Base-by-base conservation (phyloP, 2,888 invertebrate species). In the Uropetala carovei region DNA sequence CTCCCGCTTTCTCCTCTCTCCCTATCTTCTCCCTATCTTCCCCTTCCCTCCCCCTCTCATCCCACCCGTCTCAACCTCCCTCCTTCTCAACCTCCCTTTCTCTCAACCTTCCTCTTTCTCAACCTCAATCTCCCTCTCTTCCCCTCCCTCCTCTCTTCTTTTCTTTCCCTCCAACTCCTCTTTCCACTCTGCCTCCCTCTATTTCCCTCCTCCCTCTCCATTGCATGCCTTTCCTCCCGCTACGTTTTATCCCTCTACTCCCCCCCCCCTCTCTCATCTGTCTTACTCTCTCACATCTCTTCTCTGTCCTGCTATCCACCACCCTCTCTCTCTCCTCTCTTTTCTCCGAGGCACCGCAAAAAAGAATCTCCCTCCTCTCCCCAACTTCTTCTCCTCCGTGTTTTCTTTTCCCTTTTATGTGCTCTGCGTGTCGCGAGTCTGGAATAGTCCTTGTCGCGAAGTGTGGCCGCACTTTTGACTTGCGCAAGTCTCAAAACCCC, bases 391-490 rank as follows among this genome's bases (percentile, higher is more conserved):
- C 68, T 22, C 8, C 22, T 8, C 8, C 75, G 75, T 75, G 18
- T 75, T 75, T 75, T 75, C 75, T 75, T 75, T 75, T 75, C 75
- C 75, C 75, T 75, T 75, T n/a, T 75, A 27, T 27, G 75, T 11
- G 10, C 27, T 7, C 22, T 27, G 75, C 43, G 43, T 43, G 43
- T 43, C 43, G 43, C 82, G 27, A 89, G 89, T 89, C 60, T 11
- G 64, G 89, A 89, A 89, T 89, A 89, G 60, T 89, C n/a, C n/a
- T 0, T 84, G 59, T 85, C 60, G 5, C 86, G 60, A 16, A 14
- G 0, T 13, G 22, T 59, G 7, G 18, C 89, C 30, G 43, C 30
- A 16, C 60, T 43, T n/a, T 56, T 56, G n/a, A 43, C n/a, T 83
- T 83, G 83, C 83, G 83, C n/a, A 43, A 43, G 30, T 10, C 27